Conservation (phyloP, 2,113 vertebrate genomes). For the cattle (Bos taurus) region ARS-UCD2.0 NC_037338.1:98574501-98575000, state of each 20-base stretch:
- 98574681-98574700: not conserved
- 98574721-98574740: not conserved
- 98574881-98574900: not conserved
- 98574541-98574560: not conserved
- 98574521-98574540: not conserved
- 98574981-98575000: accelerated
- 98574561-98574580: not conserved
- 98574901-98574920: not conserved
- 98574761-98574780: too few species aligned
- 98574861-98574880: not conserved
- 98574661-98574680: not conserved
- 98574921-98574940: not conserved
- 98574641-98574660: not conserved
- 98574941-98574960: not conserved
- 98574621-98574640: not conserved
- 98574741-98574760: not conserved
- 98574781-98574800: too few species aligned
- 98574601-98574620: not conserved
- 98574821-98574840: not conserved
- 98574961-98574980: not conserved
- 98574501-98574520: not conserved
- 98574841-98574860: not conserved
- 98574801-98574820: not conserved
- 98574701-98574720: not conserved
- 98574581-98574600: not conserved